These are phyloP conservation scores for Onychomys leucogaster DNA, from an alignment of 2,797 vertebrate genomes.

Conservation along the genomic window DNA sequence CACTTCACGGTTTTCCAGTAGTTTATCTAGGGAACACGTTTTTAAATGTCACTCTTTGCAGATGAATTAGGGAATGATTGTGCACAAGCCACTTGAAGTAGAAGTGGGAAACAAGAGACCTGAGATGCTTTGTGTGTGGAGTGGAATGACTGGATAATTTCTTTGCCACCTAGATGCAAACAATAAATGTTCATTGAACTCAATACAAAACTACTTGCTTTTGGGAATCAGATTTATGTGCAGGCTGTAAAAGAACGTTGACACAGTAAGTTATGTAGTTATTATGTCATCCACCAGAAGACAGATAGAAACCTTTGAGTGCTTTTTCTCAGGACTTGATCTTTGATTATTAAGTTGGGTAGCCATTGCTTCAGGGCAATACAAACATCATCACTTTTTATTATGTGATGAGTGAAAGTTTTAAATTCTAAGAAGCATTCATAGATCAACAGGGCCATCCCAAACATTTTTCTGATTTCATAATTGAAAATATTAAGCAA, in stretches of 20 bases:
- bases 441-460: conserved; percentile 8
- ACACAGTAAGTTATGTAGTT: background rate
- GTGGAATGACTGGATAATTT: background rate
- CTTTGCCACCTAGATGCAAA: background rate
- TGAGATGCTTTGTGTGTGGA: background rate
- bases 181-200: background rate
- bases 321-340: conserved; percentile 16
- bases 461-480: background rate
- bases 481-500: background rate
- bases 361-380: background rate
- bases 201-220: background rate
- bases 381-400: background rate
- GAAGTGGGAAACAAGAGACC: conserved; percentile 45
- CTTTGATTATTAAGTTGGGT: conserved; percentile 18
- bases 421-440: background rate
- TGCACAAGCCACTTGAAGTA: background rate
- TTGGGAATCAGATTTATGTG: background rate
- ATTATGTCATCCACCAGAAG: background rate
- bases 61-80: background rate
- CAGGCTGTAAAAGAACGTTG: background rate
- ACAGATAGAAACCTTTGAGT: background rate
- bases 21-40: background rate
- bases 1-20: background rate
- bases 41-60: background rate
- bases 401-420: conserved; percentile 22